A percentile compares a stretch with the other conserved stretches of the same genome.
Evolutionary conservation across 1,140 invertebrate species (phyloP).

Genomic region (Apis florea): DNA sequence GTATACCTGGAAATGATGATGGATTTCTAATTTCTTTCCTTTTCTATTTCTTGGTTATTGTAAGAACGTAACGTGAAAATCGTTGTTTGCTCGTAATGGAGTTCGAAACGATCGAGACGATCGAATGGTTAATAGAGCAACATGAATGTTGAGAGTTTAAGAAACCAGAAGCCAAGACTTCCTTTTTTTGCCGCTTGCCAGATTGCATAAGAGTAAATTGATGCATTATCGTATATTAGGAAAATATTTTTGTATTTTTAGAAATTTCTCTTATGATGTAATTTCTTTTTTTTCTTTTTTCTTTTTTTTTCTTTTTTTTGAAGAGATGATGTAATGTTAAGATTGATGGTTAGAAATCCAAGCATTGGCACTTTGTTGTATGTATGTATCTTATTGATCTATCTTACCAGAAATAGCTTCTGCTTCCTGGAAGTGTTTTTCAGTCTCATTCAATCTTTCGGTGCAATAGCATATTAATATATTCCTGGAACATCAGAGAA

Average conservation of each 20-base stretch:
- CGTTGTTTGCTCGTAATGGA: not conserved
- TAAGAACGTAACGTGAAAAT: not conserved
- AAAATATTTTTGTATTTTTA: not conserved
- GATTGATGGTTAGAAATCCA: not conserved
- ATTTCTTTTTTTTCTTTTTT: not conserved
- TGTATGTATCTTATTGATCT: too few species aligned
- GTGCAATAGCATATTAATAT: not conserved
- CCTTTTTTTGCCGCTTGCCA: constrained; percentile 1
- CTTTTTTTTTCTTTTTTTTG: not conserved
- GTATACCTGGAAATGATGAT: too few species aligned
- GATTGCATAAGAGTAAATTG: not conserved
- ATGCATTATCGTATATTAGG: not conserved
- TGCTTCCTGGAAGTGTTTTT: not conserved
- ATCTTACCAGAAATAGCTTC: not conserved
- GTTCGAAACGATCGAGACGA: constrained; percentile 9
- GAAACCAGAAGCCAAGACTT: not conserved
- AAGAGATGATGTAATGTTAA: not conserved
- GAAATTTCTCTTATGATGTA: not conserved
- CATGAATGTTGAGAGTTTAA: not conserved
- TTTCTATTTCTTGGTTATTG: not conserved
- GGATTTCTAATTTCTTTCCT: not conserved
- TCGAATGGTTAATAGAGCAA: not conserved
- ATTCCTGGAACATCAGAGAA: too few species aligned
- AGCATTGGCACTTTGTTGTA: too few species aligned
- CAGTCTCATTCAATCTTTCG: not conserved